A percentile compares a stretch with the other conserved stretches of the same genome.
These are phyloP conservation scores for Pseudochromis fuscus DNA, from an alignment of 2,797 vertebrate genomes.

Conservation along the genomic window DNA sequence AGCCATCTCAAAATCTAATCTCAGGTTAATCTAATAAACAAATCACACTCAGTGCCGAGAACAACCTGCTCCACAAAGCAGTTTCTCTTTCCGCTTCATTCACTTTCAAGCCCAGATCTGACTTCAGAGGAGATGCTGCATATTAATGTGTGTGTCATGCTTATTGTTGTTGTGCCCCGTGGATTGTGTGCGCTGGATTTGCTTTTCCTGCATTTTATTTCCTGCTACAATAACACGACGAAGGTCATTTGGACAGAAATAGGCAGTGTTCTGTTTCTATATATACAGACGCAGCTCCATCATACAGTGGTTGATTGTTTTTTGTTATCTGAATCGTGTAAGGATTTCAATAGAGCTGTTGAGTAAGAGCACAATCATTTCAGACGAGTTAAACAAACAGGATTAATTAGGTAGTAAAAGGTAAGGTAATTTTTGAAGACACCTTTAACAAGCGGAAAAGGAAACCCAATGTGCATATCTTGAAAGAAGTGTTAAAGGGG, in stretches of 20 bases:
- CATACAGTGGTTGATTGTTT: constrained; percentile 27
- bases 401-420: constrained; percentile 24
- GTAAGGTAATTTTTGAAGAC: constrained; percentile 7
- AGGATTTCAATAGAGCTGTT: constrained; percentile 18
- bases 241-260: constrained; percentile 61
- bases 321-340: constrained; percentile 25
- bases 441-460: neutral
- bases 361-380: neutral
- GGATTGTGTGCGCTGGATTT: constrained; percentile 47
- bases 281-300: constrained; percentile 18
- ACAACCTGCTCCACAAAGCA: constrained; percentile 71
- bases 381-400: constrained; percentile 13
- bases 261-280: constrained; percentile 41
- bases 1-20: constrained; percentile 77
- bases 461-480: constrained; percentile 36
- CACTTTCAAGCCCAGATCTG: constrained; percentile 55
- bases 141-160: constrained; percentile 62
- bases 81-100: constrained; percentile 67
- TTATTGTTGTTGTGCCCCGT: constrained; percentile 58
- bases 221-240: constrained; percentile 48
- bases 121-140: constrained; percentile 72
- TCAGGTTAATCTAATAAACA: constrained; percentile 80
- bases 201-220: constrained; percentile 63
- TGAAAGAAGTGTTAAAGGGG: constrained; percentile 52
- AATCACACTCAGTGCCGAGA: constrained; percentile 62